These are phyloP conservation scores for Spermophilus dauricus DNA, from an alignment of 2,113 vertebrate species.

Conservation along the genomic window DNA sequence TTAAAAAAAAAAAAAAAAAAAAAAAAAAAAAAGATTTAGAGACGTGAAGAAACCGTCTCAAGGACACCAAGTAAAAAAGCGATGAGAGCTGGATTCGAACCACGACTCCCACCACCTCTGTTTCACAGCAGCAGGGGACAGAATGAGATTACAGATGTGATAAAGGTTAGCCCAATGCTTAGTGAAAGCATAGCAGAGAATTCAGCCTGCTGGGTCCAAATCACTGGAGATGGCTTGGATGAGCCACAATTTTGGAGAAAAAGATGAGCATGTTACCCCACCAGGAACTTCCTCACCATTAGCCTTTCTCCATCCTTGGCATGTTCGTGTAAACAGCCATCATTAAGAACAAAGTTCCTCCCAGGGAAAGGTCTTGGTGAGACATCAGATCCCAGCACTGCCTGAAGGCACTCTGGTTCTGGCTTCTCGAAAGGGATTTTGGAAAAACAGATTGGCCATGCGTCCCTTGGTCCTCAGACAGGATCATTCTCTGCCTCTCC, in stretches of 20 bases:
- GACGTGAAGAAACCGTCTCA: not conserved
- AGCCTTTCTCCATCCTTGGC: not conserved
- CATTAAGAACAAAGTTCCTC: not conserved
- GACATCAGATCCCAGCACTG: not conserved
- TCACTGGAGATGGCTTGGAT: too few relatives aligned
- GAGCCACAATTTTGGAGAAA: not conserved
- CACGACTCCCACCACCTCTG: not conserved
- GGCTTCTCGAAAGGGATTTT: conserved; percentile 19
- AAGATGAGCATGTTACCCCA: not conserved
- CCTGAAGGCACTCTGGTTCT: not conserved
- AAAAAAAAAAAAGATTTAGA: not conserved
- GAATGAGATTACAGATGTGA: not conserved
- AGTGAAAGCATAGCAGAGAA: not conserved
- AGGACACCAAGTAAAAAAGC: not conserved
- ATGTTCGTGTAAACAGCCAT: not conserved
- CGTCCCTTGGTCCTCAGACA: not conserved
- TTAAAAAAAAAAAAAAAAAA: not conserved
- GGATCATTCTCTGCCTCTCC: not conserved
- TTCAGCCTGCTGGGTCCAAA: not conserved
- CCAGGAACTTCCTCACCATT: not conserved
- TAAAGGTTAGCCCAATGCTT: not conserved
- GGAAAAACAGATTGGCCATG: not conserved
- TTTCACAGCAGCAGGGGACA: not conserved
- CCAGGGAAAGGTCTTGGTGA: not conserved
- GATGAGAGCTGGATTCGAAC: not conserved